A percentile compares a stretch with the other conserved stretches of the same genome.
phyloP scores from a whole-genome alignment of 1,140 invertebrate genomes.

The Hirudo medicinalis region DNA sequence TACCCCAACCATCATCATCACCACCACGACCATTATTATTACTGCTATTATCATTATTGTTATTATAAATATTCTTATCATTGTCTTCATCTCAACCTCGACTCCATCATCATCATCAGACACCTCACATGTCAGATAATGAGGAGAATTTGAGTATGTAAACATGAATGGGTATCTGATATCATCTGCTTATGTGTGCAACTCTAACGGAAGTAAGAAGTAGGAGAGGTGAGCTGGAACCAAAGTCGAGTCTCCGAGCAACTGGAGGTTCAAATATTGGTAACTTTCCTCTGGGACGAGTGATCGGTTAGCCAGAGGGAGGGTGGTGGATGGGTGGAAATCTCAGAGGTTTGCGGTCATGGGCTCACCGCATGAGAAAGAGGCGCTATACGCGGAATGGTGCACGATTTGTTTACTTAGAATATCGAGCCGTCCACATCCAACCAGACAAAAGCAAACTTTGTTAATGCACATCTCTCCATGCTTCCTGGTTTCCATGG shows the following conservation, averaged over 20 bases:
- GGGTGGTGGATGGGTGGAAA: too few species aligned
- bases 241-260: background rate
- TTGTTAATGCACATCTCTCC: too few species aligned
- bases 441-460: too few species aligned
- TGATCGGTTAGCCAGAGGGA: background rate
- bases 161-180: background rate
- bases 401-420: too few species aligned
- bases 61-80: background rate
- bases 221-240: background rate
- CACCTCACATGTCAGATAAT: background rate
- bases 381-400: too few species aligned
- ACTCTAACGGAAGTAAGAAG: background rate
- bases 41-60: background rate
- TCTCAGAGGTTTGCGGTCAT: too few species aligned
- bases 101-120: slow-evolving; percentile 3
- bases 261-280: background rate
- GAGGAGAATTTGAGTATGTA: slow-evolving; percentile 1
- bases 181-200: background rate
- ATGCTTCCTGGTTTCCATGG: too few species aligned
- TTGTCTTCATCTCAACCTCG: background rate
- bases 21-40: too few species aligned
- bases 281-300: background rate
- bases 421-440: too few species aligned
- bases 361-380: too few species aligned
- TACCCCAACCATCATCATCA: too few species aligned